Percentiles rank a stretch among this genome's conserved stretches.
Conservation (phyloP, 2,113 vertebrate genomes). For the Syrmaticus mikado region DNA sequence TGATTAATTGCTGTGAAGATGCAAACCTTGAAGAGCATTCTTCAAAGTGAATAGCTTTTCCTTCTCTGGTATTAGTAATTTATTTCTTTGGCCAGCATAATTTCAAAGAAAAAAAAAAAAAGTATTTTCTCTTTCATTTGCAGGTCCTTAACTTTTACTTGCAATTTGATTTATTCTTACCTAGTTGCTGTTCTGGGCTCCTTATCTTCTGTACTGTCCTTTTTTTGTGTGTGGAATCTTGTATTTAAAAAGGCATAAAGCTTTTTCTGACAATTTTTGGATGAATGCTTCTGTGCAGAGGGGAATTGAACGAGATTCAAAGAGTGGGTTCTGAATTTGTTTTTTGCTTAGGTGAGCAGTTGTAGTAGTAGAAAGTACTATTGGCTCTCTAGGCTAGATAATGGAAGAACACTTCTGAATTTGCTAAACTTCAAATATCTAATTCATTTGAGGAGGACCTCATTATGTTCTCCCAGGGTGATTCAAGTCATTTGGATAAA, state of each 20-base stretch:
- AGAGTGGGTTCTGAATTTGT: background rate
- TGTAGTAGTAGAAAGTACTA: background rate
- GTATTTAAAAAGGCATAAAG: background rate
- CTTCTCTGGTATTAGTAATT: background rate
- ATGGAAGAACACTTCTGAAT: background rate
- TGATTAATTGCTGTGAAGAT: background rate
- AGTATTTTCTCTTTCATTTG: background rate
- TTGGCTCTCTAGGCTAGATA: background rate
- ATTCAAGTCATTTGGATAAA: slow-evolving; percentile 4
- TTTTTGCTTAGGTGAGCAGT: background rate
- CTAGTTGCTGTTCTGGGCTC: background rate
- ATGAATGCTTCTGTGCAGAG: background rate
- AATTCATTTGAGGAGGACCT: background rate
- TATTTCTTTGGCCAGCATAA: background rate
- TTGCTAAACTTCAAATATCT: background rate
- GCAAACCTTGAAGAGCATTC: background rate
- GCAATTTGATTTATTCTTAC: slow-evolving; percentile 1
- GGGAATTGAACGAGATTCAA: background rate
- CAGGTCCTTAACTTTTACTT: background rate
- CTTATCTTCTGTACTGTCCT: background rate
- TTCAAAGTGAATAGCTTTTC: background rate
- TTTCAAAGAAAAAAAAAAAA: background rate
- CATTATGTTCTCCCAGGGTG: background rate
- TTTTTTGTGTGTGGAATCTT: background rate
- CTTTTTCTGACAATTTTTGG: background rate